Evolutionary conservation across 2,888 invertebrate genomes (phyloP).

Genomic region (Trypoxylon attenuatum): DNA sequence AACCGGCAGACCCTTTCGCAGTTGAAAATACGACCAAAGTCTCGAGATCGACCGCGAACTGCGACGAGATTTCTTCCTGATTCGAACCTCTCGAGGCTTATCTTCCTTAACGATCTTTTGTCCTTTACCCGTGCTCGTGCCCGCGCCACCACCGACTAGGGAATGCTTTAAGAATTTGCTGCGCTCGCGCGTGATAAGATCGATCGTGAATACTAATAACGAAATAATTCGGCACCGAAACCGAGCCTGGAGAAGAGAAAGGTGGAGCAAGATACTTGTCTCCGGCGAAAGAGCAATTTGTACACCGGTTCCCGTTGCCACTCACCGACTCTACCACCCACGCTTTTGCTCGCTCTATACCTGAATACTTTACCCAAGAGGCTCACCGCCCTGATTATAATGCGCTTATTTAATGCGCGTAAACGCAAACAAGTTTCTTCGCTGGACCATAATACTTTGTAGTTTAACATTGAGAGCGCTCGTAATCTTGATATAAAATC

Average conservation of each 20-base stretch:
- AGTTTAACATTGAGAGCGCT: too few species aligned
- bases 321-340: neutral
- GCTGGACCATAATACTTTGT: too few species aligned
- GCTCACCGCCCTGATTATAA: too few species aligned
- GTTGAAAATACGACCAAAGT: conserved; percentile 27
- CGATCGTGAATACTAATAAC: conserved; percentile 52
- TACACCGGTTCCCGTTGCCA: conserved; percentile 10
- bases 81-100: conserved; percentile 42
- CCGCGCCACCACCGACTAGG: conserved; percentile 9
- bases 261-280: too few species aligned
- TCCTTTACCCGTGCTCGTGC: too few species aligned
- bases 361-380: too few species aligned
- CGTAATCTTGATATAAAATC: too few species aligned
- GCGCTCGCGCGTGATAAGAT: conserved; percentile 30
- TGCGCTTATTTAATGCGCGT: too few species aligned
- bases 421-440: too few species aligned
- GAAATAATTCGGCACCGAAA: conserved; percentile 21
- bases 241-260: conserved; percentile 16
- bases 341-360: neutral
- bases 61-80: conserved; percentile 44
- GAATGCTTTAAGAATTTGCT: conserved; percentile 30
- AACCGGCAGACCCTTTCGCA: conserved; percentile 29
- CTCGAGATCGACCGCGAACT: too few species aligned
- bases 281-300: conserved; percentile 24
- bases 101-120: conserved; percentile 51